These are phyloP conservation scores for Halictus ligatus DNA, from an alignment of 2,888 invertebrate genomes.

Conservation along the genomic window DNA sequence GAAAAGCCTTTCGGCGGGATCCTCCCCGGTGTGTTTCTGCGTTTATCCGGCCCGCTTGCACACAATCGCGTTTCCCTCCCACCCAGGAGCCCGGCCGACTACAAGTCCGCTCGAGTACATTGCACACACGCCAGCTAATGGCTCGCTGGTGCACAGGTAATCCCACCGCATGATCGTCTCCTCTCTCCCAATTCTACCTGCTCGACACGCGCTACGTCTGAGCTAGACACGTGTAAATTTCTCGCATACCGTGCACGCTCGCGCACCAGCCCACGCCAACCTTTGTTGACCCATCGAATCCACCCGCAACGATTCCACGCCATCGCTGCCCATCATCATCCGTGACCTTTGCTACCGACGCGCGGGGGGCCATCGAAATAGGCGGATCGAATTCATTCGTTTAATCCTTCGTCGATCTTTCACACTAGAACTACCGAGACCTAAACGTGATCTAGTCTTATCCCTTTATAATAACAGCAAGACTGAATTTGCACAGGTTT, in stretches of 20 bases:
- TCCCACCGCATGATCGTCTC: slow-evolving; percentile 69
- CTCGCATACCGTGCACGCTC: slow-evolving; percentile 39
- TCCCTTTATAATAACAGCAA: no score
- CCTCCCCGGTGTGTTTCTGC: slow-evolving; percentile 45
- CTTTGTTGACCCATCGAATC: slow-evolving; percentile 35
- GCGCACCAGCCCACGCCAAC: background rate
- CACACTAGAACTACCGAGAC: no score
- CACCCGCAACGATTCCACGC: background rate
- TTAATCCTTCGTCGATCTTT: no score
- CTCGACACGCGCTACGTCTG: slow-evolving; percentile 63
- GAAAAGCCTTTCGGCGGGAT: slow-evolving; percentile 50
- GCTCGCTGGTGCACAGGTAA: slow-evolving; percentile 71
- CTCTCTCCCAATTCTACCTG: slow-evolving; percentile 55
- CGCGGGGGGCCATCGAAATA: no score
- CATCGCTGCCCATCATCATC: background rate
- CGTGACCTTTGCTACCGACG: background rate
- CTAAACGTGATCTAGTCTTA: no score
- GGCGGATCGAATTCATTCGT: no score
- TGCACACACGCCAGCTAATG: slow-evolving; percentile 76
- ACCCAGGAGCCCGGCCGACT: slow-evolving; percentile 50
- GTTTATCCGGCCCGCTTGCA: slow-evolving; percentile 50
- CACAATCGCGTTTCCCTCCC: slow-evolving; percentile 44
- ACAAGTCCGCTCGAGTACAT: slow-evolving; percentile 76
- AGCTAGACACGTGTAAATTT: slow-evolving; percentile 70
- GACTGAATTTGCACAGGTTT: no score